Percentiles rank a stretch among this genome's conserved stretches.
These are phyloP conservation scores for Microctonus brassicae DNA, from an alignment of 2,888 invertebrate genomes.

Conservation along the genomic window DNA sequence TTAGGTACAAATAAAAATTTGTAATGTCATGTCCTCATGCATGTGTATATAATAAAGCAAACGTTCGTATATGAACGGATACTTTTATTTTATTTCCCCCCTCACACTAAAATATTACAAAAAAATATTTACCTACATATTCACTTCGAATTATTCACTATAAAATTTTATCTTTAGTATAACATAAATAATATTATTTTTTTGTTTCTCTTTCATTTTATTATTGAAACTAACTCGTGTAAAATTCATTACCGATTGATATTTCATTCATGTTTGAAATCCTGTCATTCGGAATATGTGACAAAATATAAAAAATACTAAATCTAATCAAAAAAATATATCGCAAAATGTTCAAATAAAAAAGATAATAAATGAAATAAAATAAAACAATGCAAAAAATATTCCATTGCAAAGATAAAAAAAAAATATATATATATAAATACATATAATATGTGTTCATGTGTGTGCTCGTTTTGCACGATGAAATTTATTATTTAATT, in stretches of 20 bases:
- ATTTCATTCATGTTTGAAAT: background rate
- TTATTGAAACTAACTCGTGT: background rate
- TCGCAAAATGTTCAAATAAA: background rate
- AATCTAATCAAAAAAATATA: too few relatives aligned
- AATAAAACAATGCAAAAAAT: background rate
- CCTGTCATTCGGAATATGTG: background rate
- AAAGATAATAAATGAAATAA: background rate
- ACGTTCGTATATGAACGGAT: too few relatives aligned
- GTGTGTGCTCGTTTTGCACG: background rate
- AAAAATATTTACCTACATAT: too few relatives aligned
- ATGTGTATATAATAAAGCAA: too few relatives aligned
- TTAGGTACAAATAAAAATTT: background rate
- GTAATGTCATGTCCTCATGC: background rate
- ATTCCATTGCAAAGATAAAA: background rate
- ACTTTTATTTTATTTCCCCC: too few relatives aligned
- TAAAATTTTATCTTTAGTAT: too few relatives aligned
- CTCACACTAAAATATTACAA: too few relatives aligned
- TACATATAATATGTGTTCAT: background rate
- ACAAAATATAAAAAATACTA: background rate
- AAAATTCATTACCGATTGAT: background rate
- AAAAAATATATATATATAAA: background rate
- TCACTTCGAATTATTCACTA: too few relatives aligned
- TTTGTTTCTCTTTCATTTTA: background rate
- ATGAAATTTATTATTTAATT: conserved; percentile 13
- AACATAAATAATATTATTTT: background rate